These are phyloP conservation scores for Suricata suricatta DNA, from an alignment of 2,113 vertebrate species.

Conservation along the genomic window DNA sequence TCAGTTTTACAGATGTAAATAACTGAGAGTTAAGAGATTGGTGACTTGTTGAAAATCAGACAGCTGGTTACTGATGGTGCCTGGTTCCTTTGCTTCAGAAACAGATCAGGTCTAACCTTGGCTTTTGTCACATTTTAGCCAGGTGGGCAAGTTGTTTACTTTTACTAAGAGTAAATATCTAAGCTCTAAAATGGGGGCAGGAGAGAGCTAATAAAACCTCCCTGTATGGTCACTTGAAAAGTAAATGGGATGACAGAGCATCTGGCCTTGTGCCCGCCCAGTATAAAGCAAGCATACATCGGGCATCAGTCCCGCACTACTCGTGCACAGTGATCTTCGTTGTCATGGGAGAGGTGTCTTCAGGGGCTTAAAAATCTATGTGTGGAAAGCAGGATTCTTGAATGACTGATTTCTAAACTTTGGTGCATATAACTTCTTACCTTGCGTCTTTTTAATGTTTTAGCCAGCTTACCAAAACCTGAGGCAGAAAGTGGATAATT, in stretches of 20 bases:
- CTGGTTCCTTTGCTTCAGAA: not conserved
- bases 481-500: conserved; percentile 98
- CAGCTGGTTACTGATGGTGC: not conserved
- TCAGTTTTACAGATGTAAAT: not conserved
- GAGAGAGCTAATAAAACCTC: not conserved
- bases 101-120: not conserved
- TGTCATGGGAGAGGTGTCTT: not conserved
- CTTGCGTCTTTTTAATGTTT: not conserved
- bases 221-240: not conserved
- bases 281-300: fast-evolving
- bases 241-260: not conserved
- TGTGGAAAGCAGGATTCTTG: conserved; percentile 40
- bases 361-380: not conserved
- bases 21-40: not conserved
- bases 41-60: not conserved
- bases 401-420: not conserved
- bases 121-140: not conserved
- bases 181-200: not conserved
- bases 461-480: conserved; percentile 98
- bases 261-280: not conserved
- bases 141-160: not conserved
- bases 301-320: fast-evolving
- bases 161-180: not conserved
- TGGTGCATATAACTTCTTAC: not conserved
- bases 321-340: not conserved